Conservation (phyloP, 92 coral and sea anemone species). For the Montipora capitata region DNA sequence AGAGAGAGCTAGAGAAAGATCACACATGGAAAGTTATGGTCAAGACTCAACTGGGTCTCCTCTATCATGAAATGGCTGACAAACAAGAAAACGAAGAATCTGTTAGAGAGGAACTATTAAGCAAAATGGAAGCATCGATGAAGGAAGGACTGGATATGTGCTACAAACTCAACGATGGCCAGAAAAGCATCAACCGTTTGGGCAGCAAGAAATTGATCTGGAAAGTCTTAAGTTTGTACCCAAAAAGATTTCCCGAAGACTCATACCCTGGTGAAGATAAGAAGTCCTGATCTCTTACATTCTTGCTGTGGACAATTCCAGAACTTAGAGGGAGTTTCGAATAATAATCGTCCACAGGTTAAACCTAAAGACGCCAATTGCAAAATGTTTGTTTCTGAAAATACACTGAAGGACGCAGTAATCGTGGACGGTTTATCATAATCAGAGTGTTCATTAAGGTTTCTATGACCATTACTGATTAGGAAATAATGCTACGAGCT, state of each 20-base stretch:
- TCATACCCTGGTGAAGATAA: not conserved
- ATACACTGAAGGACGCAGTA: too few species aligned
- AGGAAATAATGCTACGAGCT: too few species aligned
- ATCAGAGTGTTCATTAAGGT: too few species aligned
- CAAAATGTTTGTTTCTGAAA: too few species aligned
- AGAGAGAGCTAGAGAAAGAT: constrained; percentile 36
- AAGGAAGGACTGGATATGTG: constrained; percentile 35
- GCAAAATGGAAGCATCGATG: not conserved
- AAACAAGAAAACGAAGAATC: too few species aligned
- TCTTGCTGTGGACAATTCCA: too few species aligned
- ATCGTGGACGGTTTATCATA: too few species aligned
- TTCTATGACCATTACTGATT: too few species aligned
- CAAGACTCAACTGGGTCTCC: constrained; percentile 33
- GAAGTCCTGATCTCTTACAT: too few species aligned
- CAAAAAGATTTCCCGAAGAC: not conserved
- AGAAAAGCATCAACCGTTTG: not conserved
- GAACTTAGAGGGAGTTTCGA: too few species aligned
- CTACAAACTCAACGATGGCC: not conserved
- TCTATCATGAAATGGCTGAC: not conserved
- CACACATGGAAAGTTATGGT: constrained; percentile 31
- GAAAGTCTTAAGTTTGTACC: not conserved
- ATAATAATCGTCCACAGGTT: too few species aligned
- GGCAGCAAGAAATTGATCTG: not conserved
- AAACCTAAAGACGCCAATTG: too few species aligned
- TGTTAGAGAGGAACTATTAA: not conserved